A percentile compares a stretch with the other conserved stretches of the same genome.
Conservation (phyloP, 2,797 vertebrate genomes). For the Choloepus didactylus region DNA sequence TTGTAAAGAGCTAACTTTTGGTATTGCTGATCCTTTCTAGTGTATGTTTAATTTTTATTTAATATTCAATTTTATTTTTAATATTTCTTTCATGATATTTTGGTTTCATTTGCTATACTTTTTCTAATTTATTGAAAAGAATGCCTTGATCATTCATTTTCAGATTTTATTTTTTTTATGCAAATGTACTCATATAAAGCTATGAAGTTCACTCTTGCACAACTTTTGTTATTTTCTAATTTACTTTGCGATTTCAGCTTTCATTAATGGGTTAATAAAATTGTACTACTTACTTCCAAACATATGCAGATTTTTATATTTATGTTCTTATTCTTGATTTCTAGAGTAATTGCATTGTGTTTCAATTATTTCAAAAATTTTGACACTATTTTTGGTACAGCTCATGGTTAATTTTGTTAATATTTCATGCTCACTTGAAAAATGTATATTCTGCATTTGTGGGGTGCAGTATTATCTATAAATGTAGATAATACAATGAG, state of each 20-base stretch:
- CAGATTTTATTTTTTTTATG: not conserved
- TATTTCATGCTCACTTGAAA: not conserved
- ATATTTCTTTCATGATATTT: not conserved
- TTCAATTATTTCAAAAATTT: not conserved
- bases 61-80: not conserved
- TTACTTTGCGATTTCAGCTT: not conserved
- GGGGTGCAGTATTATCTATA: not conserved
- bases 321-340: not conserved
- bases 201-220: not conserved
- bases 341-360: not conserved
- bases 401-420: not conserved
- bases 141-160: not conserved
- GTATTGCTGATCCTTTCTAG: not conserved
- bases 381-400: not conserved
- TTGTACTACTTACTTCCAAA: not conserved
- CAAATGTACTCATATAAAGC: not conserved
- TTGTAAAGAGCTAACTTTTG: not conserved
- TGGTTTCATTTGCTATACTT: not conserved
- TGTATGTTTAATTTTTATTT: not conserved
- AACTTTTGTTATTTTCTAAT: not conserved
- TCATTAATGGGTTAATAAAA: not conserved
- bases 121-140: not conserved
- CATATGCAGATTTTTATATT: not conserved
- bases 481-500: not conserved
- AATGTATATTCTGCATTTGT: not conserved